Percentiles rank a stretch among this genome's conserved stretches.
Conservation (phyloP, 2,113 vertebrate species). For the Xiphophorus couchianus region DNA sequence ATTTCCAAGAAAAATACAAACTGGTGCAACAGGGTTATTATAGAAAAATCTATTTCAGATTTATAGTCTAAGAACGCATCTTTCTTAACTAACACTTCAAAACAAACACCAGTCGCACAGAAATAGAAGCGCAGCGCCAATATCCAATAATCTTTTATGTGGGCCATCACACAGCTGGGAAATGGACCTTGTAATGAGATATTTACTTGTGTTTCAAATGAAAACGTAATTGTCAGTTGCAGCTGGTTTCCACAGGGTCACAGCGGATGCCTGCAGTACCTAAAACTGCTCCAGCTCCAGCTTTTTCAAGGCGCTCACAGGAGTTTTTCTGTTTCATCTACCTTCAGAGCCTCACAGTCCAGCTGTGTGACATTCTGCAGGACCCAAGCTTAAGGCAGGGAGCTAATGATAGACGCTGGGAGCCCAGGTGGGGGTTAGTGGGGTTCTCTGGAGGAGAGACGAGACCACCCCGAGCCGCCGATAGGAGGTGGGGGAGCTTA, state of each 20-base stretch:
- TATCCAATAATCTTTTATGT: neutral
- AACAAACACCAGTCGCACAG: neutral
- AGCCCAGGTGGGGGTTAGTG: conserved; percentile 30
- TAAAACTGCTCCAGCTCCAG: neutral
- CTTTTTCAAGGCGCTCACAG: conserved; percentile 22
- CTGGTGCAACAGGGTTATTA: too few relatives aligned
- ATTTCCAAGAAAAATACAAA: neutral
- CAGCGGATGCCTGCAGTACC: neutral
- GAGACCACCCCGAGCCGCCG: conserved; percentile 18
- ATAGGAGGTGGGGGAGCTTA: conserved; percentile 24
- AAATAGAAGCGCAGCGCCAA: neutral
- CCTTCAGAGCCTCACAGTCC: conserved; percentile 31
- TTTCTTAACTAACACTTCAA: too few relatives aligned
- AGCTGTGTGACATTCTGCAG: conserved; percentile 64
- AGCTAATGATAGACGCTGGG: conserved; percentile 54
- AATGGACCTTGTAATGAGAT: neutral
- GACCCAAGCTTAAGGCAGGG: conserved; percentile 30
- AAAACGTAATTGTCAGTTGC: neutral
- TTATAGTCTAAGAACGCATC: too few relatives aligned
- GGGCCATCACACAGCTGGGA: neutral
- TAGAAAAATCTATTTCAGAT: too few relatives aligned
- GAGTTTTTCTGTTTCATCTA: conserved; percentile 24
- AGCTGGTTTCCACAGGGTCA: neutral
- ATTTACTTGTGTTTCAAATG: neutral
- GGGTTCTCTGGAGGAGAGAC: conserved; percentile 12